Evolutionary conservation across 1,140 invertebrate genomes (phyloP).

Genomic region (Diploscapter pachys): DNA sequence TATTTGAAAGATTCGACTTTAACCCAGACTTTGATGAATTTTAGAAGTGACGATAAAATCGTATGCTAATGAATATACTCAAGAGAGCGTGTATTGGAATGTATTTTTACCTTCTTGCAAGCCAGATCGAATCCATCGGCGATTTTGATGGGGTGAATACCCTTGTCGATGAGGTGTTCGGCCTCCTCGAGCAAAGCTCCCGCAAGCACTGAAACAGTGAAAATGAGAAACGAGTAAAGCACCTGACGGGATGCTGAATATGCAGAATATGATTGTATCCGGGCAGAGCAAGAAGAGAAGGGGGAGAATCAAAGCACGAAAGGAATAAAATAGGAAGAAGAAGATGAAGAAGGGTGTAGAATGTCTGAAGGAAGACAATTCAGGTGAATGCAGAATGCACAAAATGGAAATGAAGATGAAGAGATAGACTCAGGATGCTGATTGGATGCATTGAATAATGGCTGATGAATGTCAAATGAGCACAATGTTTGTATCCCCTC

Average conservation of each 20-base stretch:
- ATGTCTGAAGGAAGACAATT: too few relatives aligned
- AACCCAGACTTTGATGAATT: too few relatives aligned
- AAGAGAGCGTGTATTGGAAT: background rate
- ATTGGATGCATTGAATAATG: too few relatives aligned
- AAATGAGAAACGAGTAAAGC: background rate
- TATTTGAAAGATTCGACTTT: too few relatives aligned
- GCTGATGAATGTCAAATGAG: too few relatives aligned
- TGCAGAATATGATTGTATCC: background rate
- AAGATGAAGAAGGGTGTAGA: too few relatives aligned
- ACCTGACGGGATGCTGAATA: background rate
- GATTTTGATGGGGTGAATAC: constrained; percentile 96
- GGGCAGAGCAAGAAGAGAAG: background rate
- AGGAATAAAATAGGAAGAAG: background rate
- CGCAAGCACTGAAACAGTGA: constrained; percentile 68
- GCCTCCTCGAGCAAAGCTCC: constrained; percentile 93
- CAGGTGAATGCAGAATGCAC: too few relatives aligned
- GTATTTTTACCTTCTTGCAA: constrained; percentile 67
- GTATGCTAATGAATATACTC: too few relatives aligned
- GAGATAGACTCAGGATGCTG: too few relatives aligned
- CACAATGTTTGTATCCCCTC: too few relatives aligned
- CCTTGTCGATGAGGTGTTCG: constrained; percentile 83
- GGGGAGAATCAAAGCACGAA: background rate
- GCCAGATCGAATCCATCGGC: constrained; percentile 98
- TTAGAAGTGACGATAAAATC: too few relatives aligned
- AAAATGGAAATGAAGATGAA: too few relatives aligned